A percentile compares a stretch with the other conserved stretches of the same genome.
phyloP scores from a whole-genome alignment of 2,888 invertebrate species.

The Exocentrus adspersus region DNA sequence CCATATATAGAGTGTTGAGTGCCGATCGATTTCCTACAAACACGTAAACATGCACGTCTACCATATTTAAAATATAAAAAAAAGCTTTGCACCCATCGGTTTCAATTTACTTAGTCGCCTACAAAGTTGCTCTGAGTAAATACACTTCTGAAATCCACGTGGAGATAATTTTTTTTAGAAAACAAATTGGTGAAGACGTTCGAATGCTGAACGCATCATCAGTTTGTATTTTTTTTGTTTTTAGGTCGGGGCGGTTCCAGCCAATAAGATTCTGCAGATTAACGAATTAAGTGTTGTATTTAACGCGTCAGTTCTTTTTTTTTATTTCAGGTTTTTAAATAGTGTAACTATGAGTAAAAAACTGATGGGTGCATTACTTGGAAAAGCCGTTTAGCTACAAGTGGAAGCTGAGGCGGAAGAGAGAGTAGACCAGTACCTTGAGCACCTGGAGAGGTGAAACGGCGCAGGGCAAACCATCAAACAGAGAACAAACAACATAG shows the following conservation, averaged over 20 bases:
- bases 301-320: no score
- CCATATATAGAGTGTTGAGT: background rate
- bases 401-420: constrained; percentile 22
- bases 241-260: no score
- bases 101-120: background rate
- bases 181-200: no score
- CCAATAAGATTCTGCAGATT: no score
- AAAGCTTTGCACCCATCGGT: constrained; percentile 1
- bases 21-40: background rate
- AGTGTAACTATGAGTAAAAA: background rate
- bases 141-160: no score
- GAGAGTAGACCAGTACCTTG: constrained; percentile 62
- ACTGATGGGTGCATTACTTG: constrained; percentile 15
- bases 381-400: constrained; percentile 14
- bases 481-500: constrained; percentile 64
- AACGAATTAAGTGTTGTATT: no score
- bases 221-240: no score
- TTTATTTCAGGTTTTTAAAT: no score
- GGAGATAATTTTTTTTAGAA: no score
- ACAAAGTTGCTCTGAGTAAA: no score
- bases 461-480: constrained; percentile 63
- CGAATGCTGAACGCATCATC: no score
- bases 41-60: constrained; percentile 11
- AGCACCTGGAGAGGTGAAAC: constrained; percentile 65
- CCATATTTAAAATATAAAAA: constrained; percentile 4